A percentile compares a stretch with the other conserved stretches of the same genome.
phyloP scores from a whole-genome alignment of 2,888 invertebrate species.

The Thymelicus sylvestris region DNA sequence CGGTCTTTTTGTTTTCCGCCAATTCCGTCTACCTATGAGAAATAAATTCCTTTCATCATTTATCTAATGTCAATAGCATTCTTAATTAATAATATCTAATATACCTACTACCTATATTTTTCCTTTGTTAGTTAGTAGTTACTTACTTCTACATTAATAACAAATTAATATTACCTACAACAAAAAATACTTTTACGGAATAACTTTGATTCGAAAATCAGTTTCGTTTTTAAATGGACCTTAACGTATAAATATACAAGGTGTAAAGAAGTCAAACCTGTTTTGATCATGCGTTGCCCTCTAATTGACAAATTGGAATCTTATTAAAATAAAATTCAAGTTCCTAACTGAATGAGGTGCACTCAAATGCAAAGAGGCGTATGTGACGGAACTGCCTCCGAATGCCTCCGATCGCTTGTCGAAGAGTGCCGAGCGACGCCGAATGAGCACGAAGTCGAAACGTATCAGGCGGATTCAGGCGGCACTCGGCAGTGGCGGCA shows the following conservation, averaged over 20 bases:
- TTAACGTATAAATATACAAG: slow-evolving; percentile 66
- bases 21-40: no score
- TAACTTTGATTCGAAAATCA: slow-evolving; percentile 32
- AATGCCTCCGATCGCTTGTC: slow-evolving; percentile 72
- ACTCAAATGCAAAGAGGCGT: slow-evolving; percentile 58
- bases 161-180: neutral
- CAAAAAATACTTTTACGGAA: slow-evolving; percentile 11
- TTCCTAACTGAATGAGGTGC: slow-evolving; percentile 70
- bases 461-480: slow-evolving; percentile 47
- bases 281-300: slow-evolving; percentile 80
- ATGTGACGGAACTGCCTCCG: slow-evolving; percentile 63
- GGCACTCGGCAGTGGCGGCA: slow-evolving; percentile 47
- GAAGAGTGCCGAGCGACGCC: slow-evolving; percentile 72
- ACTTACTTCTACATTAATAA: no score
- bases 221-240: slow-evolving; percentile 59
- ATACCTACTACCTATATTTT: no score
- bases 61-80: no score
- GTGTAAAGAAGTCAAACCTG: slow-evolving; percentile 81
- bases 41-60: no score
- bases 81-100: no score
- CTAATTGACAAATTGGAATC: slow-evolving; percentile 90
- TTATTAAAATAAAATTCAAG: slow-evolving; percentile 87
- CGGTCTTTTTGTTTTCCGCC: no score
- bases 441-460: slow-evolving; percentile 62
- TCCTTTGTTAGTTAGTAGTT: no score